Evolutionary conservation across 2,797 vertebrate species (phyloP), one percentile per base, ranked within the genome.

Genomic region (Neosalanx taihuensis): DNA sequence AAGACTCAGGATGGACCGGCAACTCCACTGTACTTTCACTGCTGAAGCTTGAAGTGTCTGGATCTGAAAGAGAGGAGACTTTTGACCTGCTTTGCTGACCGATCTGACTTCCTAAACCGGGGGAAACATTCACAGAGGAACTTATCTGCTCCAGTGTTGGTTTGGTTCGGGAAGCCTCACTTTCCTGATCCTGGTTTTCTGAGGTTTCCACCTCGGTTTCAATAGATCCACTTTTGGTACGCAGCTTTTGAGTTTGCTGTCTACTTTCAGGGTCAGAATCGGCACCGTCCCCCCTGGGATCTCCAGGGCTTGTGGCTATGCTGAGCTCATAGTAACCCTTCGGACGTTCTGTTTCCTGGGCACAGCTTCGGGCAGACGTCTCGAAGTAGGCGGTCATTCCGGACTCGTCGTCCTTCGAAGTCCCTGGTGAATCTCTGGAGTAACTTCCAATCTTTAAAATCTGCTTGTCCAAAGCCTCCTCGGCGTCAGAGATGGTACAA

Each of bases 261-360:
- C 59, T 67, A 10, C 26, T 5, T 13, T n/a, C 46, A 31, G 29
- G n/a, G 3, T 72, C 26, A 18, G 64, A 18, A 49, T 53, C 61
- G 6, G 18, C 64, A 31, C 18, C 51, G n/a, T 17, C 51, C 18
- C 15, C 15, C 18, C 51, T n/a, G 51, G 18, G 3, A 5, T n/a
- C 51, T 4, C 18, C 51, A 17, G 18, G 51, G 51, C 3, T 3
- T 56, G 15, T 91, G 20, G 87, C 76, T 72, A 93, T 92, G 79
- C 91, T 95, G 62, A 97, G 87, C 84, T 97, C 96, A 70, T 97
- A 97, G 87, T 97, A 97, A 86, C 94, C 95, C 74, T 93, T 93
- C 70, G 88, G 83, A 80, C 90, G 87, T 58, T 88, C 78, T 23
- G 75, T 69, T 6, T 83, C 86, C 35, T 86, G 82, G 83, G 91